A percentile compares a stretch with the other conserved stretches of the same genome.
These are phyloP conservation scores for Mellilla xanthometata DNA, from an alignment of 2,888 invertebrate genomes.

Conservation along the genomic window DNA sequence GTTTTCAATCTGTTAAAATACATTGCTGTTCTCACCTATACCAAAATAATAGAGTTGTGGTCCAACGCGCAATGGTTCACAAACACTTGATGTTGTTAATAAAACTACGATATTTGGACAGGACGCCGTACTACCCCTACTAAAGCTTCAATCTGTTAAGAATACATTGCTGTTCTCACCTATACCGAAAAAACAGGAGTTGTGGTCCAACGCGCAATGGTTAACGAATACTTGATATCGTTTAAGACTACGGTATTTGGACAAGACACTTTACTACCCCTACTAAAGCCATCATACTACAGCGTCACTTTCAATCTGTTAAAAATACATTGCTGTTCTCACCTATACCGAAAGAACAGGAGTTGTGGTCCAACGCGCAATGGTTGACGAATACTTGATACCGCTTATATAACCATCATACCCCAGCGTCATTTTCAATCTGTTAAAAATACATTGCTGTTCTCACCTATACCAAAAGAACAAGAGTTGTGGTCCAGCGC, in stretches of 20 bases:
- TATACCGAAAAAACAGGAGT: constrained; percentile 52
- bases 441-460: too few species aligned
- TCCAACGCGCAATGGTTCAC: constrained; percentile 68
- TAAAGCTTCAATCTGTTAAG: background rate
- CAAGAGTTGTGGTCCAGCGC: constrained; percentile 63
- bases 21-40: constrained; percentile 37
- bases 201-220: constrained; percentile 63
- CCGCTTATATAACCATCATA: too few species aligned
- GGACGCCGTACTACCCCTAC: too few species aligned
- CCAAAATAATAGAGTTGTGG: constrained; percentile 53
- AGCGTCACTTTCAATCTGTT: background rate
- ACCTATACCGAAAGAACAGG: constrained; percentile 55
- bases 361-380: constrained; percentile 61
- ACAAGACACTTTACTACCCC: too few species aligned
- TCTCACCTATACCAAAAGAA: constrained; percentile 43
- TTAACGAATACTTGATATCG: constrained; percentile 54
- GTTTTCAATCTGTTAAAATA: background rate
- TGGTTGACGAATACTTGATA: constrained; percentile 62
- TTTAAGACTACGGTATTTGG: too few species aligned
- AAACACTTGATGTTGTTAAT: constrained; percentile 53
- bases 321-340: background rate
- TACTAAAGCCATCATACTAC: too few species aligned
- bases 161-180: constrained; percentile 34
- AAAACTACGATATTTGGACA: too few species aligned
- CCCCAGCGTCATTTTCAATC: background rate